Evolutionary conservation across 37 sponge, comb jelly and placozoan genomes (phyloP), one percentile per base, ranked within the genome.

Genomic region (Agelas oroides): DNA sequence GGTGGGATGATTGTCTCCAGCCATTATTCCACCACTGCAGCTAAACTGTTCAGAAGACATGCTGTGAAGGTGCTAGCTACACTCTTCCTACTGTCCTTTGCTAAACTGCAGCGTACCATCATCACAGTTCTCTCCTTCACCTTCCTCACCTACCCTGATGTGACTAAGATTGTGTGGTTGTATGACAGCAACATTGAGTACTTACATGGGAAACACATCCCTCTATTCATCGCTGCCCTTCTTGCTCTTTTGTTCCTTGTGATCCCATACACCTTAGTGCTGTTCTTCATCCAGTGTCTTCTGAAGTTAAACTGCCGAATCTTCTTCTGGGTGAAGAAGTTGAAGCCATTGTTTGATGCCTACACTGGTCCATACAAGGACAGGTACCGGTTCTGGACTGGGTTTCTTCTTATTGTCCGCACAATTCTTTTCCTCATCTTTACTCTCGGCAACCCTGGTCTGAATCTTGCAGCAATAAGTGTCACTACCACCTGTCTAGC

Each of bases 1-100:
- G 71, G 28, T 17, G 25, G 23, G 12, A 58, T 83, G 30, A 74
- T 83, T 23, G 2, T 83, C 8, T n/a, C 59, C 31, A 56, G 71
- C 21, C 74, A 63, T 15, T 73, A 73, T 53, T 83, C 75, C 31
- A 36, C 46, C 17, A 37, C 24, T 21, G 23, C 73, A 19, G 55
- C 74, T 6, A 83, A 83, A 13, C 24, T 58, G 53, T 59, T 38
- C 15, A 16, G 84, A 59, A 24, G 46, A 5, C 37, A 83, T 30
- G 62, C 64, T 37, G 64, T 83, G 24, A 21, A 59, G 31, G 84
- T 83, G 1, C 74, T 83, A 2, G 75, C 84, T 23, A 83, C 84
- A 16, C 28, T 83, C 21, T 35, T 83, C 21, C 64, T 70, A 0
- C 84, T 83, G 16, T 74, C 84, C 23, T 83, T 56, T 28, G 52